Percentiles rank a stretch among this genome's conserved stretches.
These are phyloP conservation scores for Perca schrenkii DNA, from an alignment of 2,113 vertebrate genomes.

Conservation along the genomic window DNA sequence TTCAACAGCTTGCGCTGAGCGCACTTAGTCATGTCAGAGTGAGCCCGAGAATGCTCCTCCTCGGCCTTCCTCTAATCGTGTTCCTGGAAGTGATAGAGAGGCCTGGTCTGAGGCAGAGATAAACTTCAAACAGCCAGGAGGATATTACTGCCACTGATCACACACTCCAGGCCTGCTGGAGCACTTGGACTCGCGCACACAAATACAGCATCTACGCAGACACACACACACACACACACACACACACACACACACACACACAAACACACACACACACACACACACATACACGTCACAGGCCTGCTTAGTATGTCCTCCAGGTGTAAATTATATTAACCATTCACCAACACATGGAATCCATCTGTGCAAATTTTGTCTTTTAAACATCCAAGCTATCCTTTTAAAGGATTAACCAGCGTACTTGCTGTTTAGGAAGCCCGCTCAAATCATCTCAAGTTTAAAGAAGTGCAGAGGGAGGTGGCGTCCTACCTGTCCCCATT, in stretches of 20 bases:
- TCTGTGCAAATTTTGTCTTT: constrained; percentile 31
- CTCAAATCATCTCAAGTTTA: neutral
- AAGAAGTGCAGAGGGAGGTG: too few species aligned
- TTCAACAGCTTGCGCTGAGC: constrained; percentile 41
- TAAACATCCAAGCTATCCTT: constrained; percentile 25
- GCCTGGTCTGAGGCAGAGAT: constrained; percentile 68
- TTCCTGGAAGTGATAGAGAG: constrained; percentile 78
- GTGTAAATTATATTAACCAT: constrained; percentile 74
- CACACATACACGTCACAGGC: constrained; percentile 33
- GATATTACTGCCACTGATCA: constrained; percentile 64
- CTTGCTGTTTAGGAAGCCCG: neutral
- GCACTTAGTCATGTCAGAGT: constrained; percentile 60
- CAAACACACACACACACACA: neutral
- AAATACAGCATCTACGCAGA: neutral
- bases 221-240: constrained; percentile 7
- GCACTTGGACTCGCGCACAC: neutral
- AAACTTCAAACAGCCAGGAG: constrained; percentile 78
- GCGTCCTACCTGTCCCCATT: constrained; percentile 95
- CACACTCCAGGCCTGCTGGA: constrained; percentile 62
- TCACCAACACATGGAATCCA: constrained; percentile 57
- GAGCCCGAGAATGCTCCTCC: constrained; percentile 62
- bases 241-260: neutral
- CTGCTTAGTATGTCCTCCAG: constrained; percentile 80
- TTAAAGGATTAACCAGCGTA: constrained; percentile 33
- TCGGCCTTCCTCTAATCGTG: constrained; percentile 64